phyloP scores from a whole-genome alignment of 2,113 vertebrate species.

The Caranx ignobilis region DNA sequence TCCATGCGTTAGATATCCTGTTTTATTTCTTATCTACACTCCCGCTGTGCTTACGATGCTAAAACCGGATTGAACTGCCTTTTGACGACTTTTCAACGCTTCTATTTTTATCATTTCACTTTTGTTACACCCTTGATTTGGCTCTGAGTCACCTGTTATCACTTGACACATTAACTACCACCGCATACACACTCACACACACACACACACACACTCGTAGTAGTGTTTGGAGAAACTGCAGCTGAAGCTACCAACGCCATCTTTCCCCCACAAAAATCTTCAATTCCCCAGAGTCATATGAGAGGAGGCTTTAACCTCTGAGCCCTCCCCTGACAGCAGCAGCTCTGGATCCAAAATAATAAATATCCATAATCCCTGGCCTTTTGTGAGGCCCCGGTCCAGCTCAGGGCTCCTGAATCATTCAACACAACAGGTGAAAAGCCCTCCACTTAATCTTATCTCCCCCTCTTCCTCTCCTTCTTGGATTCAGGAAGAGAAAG shows the following conservation, averaged over 20 bases:
- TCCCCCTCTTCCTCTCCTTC: neutral
- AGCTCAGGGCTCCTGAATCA: neutral
- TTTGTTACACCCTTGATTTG: slow-evolving; percentile 28
- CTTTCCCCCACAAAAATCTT: neutral
- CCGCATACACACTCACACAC: slow-evolving; percentile 12
- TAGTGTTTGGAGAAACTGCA: neutral
- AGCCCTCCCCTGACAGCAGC: neutral
- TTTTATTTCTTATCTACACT: no score
- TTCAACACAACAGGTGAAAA: neutral
- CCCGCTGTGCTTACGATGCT: neutral
- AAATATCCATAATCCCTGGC: neutral
- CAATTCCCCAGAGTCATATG: neutral
- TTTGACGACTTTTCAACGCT: slow-evolving; percentile 6
- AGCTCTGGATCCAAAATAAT: neutral
- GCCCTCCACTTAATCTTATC: neutral
- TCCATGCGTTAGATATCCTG: neutral
- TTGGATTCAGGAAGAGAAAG: rapidly evolving
- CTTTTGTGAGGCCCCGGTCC: neutral
- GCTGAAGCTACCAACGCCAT: neutral
- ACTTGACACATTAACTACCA: slow-evolving; percentile 22
- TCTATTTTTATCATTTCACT: slow-evolving; percentile 52
- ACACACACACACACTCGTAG: slow-evolving; percentile 1
- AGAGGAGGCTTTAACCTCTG: neutral
- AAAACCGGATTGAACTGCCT: neutral
- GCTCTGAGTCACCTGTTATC: slow-evolving; percentile 42